Base-by-base conservation (phyloP, 1,140 invertebrate species). In the Diachasmimorpha longicaudata region DNA sequence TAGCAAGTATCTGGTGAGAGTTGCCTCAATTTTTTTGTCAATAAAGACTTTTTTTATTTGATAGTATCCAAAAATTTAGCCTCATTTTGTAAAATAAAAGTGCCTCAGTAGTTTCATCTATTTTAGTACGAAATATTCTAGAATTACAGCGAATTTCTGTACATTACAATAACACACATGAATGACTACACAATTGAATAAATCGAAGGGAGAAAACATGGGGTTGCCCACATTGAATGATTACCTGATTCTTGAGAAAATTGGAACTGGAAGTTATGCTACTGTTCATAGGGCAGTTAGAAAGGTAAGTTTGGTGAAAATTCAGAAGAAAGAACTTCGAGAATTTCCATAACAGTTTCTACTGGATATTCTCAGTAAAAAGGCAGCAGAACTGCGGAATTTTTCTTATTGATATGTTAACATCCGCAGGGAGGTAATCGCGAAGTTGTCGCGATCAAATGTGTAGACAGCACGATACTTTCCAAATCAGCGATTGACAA, bases 221-320 rank as follows among this genome's bases (percentile, higher is more conserved):
- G n/a, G 39, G 6, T 79, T 90, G 66, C 92, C 93, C 16, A 91
- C 89, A 19, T 89, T 94, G 63, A 92, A 91, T 52, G 93, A 93
- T 74, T 95, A 93, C 83, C 90, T 92, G 14, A 88, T 94, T 72
- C 88, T 92, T 8, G 94, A 96, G 81, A 96, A 94, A 89, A 90
- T 97, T 11, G 96, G 96, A 4, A 90, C 91, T n/a, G 96, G 96
- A n/a, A 95, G 94, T 77, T 97, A 96, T 88, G 93, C 96, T 0
- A 93, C 92, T 0, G 96, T 97, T 0, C 97, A 95, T 83, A 96
- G 96, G 90, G 96, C 95, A 8, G 92, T 92, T 74, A 93, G 92
- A 83, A 95, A 95, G 91, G 95, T 96, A 90, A 77, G 80, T 79
- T 25, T 14, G 23, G 0, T 4, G 13, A 31, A 19, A 48, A 52